Evolutionary conservation across 2,888 invertebrate genomes (phyloP).

Genomic region (Archips crataeganus): DNA sequence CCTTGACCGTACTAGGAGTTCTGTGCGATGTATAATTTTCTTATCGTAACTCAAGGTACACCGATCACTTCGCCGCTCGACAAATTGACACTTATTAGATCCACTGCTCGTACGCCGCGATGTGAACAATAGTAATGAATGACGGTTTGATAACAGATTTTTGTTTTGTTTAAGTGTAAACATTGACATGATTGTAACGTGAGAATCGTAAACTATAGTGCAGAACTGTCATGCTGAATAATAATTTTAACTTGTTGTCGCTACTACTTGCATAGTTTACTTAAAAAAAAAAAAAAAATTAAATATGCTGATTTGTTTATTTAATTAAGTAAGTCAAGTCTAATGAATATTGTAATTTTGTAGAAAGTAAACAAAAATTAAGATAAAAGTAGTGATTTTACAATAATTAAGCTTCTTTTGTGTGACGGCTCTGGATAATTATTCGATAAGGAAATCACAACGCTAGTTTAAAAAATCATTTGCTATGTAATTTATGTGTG

Average conservation of each 20-base stretch:
- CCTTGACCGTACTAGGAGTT: no score
- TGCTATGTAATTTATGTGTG: no score
- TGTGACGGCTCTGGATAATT: no score
- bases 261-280: not conserved
- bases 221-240: slow-evolving; percentile 1
- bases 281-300: not conserved
- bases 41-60: no score
- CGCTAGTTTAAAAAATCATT: no score
- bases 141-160: slow-evolving; percentile 26
- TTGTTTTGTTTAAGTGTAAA: slow-evolving; percentile 31
- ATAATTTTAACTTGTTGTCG: not conserved
- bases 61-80: not conserved
- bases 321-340: no score
- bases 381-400: no score
- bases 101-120: not conserved
- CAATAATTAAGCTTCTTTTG: no score
- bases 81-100: slow-evolving; percentile 3
- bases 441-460: no score
- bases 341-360: no score
- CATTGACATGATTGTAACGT: slow-evolving; percentile 23
- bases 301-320: no score
- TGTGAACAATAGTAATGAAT: slow-evolving; percentile 28
- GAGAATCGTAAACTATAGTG: slow-evolving; percentile 20
- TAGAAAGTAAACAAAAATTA: no score
- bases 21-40: not conserved